Evolutionary conservation across 1,140 invertebrate species (phyloP).

Genomic region (Palaemon carinicauda): DNA sequence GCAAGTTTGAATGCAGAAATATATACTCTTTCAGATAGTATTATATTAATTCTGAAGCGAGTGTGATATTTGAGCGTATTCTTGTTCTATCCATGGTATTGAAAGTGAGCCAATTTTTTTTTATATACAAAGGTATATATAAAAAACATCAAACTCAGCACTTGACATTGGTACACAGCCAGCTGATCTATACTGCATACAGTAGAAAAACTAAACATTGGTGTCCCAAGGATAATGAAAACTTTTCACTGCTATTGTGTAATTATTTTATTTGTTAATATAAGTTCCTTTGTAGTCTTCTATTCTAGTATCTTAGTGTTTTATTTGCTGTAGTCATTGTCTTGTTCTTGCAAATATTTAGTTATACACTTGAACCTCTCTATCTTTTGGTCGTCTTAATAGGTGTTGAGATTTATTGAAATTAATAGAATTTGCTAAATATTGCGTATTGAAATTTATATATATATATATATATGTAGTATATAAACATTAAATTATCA

Average conservation of each 20-base stretch:
- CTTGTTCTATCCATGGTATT: no score
- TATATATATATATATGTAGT: no score
- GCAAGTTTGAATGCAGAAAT: no score
- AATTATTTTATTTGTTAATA: slow-evolving; percentile 39
- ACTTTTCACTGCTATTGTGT: slow-evolving; percentile 35
- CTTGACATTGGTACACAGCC: slow-evolving; percentile 19
- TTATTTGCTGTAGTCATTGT: slow-evolving; percentile 29
- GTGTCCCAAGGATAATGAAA: slow-evolving; percentile 35
- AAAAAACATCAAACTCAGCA: background rate
- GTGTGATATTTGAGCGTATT: no score
- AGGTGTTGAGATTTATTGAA: no score
- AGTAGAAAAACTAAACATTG: slow-evolving; percentile 43
- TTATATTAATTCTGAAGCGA: no score
- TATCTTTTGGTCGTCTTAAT: background rate
- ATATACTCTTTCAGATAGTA: no score
- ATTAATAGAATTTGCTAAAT: no score
- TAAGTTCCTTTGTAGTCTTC: slow-evolving; percentile 38
- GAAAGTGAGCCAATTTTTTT: no score
- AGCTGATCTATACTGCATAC: slow-evolving; percentile 36
- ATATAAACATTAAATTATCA: no score
- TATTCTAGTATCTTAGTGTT: slow-evolving; percentile 42
- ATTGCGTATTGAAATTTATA: no score
- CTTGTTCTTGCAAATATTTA: background rate
- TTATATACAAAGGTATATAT: no score
- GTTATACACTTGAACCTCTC: background rate